Percentiles rank a stretch among this genome's conserved stretches.
These are phyloP conservation scores for Pachymerium ferrugineum DNA, from an alignment of 2,888 invertebrate species.

Conservation along the genomic window DNA sequence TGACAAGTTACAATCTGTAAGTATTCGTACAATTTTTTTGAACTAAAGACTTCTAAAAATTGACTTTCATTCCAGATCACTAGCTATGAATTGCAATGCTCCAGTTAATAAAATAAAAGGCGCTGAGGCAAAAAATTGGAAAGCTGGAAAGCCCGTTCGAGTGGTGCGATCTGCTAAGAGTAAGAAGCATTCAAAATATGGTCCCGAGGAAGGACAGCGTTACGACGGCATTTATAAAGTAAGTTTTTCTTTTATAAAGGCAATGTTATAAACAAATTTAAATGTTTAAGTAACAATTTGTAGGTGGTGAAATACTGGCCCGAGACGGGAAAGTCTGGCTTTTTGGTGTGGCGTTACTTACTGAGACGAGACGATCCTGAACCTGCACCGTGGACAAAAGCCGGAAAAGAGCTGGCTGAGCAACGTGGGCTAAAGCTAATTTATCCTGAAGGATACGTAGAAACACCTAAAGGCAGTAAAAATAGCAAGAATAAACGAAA, in stretches of 20 bases:
- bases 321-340: slow-evolving; percentile 69
- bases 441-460: background rate
- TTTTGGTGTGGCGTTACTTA: slow-evolving; percentile 71
- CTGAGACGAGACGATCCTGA: slow-evolving; percentile 68
- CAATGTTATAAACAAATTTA: background rate
- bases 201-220: slow-evolving; percentile 63
- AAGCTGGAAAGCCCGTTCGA: slow-evolving; percentile 66
- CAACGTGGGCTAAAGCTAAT: slow-evolving; percentile 49
- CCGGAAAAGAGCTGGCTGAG: slow-evolving; percentile 55
- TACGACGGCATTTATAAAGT: slow-evolving; percentile 81
- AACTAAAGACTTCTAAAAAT: too few relatives aligned
- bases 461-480: background rate
- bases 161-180: slow-evolving; percentile 72
- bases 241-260: background rate
- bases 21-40: slow-evolving; percentile 31
- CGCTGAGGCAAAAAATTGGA: slow-evolving; percentile 66
- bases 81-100: slow-evolving; percentile 73
- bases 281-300: slow-evolving; percentile 2
- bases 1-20: slow-evolving; percentile 70
- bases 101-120: slow-evolving; percentile 59
- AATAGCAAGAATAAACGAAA: background rate
- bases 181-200: slow-evolving; percentile 67
- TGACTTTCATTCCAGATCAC: slow-evolving; percentile 54
- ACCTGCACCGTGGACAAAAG: slow-evolving; percentile 72
- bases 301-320: slow-evolving; percentile 73